Evolutionary conservation across 2,113 vertebrate genomes (phyloP).

Genomic region (Phalacrocorax carbo): DNA sequence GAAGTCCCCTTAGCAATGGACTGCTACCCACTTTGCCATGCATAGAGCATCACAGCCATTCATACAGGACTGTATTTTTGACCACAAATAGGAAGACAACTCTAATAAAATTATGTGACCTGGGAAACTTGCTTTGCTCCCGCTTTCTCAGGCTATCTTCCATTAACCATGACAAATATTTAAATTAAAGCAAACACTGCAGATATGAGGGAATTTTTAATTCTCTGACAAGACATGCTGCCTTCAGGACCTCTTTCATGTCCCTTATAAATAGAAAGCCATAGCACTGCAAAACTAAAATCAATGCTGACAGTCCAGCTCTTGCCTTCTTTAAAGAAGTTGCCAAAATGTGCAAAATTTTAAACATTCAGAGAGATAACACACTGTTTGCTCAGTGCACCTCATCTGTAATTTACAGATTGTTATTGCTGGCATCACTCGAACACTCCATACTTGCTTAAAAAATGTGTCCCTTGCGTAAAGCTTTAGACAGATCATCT

Average conservation of each 20-base stretch:
- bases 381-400: not conserved
- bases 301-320: not conserved
- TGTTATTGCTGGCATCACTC: not conserved
- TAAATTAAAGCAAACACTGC: constrained; percentile 6
- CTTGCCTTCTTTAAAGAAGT: not conserved
- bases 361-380: constrained; percentile 38
- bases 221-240: not conserved
- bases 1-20: not conserved
- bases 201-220: not conserved
- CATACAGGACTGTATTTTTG: not conserved
- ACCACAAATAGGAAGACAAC: not conserved
- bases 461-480: not conserved
- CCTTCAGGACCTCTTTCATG: constrained; percentile 13
- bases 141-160: not conserved
- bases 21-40: not conserved
- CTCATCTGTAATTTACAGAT: constrained; percentile 35
- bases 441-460: not conserved
- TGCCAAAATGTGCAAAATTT: constrained; percentile 13
- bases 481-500: not conserved
- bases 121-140: not conserved
- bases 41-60: not conserved
- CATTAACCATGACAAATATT: not conserved
- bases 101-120: not conserved
- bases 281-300: constrained; percentile 1
- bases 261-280: constrained; percentile 27